Base-by-base conservation (phyloP, 2,888 invertebrate genomes). In the Oligia strigilis region DNA sequence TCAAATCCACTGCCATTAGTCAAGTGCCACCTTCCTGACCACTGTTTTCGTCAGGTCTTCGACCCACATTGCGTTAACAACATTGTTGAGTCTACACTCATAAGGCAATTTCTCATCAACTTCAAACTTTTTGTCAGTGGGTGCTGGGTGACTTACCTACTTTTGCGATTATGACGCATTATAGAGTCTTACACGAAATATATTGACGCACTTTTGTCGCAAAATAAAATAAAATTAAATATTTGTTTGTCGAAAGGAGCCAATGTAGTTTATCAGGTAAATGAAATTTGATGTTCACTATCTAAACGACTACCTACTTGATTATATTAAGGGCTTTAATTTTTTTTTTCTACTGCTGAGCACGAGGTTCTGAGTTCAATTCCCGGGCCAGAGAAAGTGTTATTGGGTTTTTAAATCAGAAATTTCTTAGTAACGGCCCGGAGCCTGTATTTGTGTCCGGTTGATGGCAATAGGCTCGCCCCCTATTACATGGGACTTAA, bases 31-130 rank as follows among this genome's bases (percentile, higher is more conserved):
- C 75, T 36, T 65, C 14, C 46, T 75, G 1, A n/a, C n/a, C 14
- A 70, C 49, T 36, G 40, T 40, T 80, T 62, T 79, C 14, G n/a
- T 75, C 8, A 78, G 85, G 77, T 85, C 69, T 3, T 77, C 14
- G 77, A 77, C 80, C 69, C 1, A 72, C 36, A 64, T 77, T 19
- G 23, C 72, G 70, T 70, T 77, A 66, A 81, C 29, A 62, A 67
- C n/a, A 69, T 46, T 43, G 29, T 67, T 19, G 17, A 60, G 9
- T 36, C 46, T 67, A 36, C 46, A 43, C 66, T 43, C 4, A 29
- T 71, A 78, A 23, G 78, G 78, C 29, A 65, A 73, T 73, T 85
- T 78, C 73, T 55, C 64, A 73, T 76, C 52, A 73, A 75, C 52
- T 14, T 0, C 9, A 40, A 70, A 75, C 14, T 46, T 11, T 19